These are phyloP conservation scores for Girardinichthys multiradiatus DNA, from an alignment of 2,113 vertebrate species.

Conservation along the genomic window DNA sequence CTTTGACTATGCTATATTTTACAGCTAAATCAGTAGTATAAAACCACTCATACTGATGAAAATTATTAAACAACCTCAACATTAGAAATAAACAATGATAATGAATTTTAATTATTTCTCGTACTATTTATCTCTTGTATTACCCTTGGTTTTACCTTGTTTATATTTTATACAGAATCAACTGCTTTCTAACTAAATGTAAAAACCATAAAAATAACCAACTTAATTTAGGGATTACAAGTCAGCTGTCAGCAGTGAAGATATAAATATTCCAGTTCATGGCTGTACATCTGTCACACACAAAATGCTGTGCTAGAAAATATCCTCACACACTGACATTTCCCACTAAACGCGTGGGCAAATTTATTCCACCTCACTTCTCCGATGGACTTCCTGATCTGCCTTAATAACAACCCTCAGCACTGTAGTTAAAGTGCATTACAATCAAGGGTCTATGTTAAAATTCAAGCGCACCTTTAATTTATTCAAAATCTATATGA, in stretches of 20 bases:
- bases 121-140: neutral
- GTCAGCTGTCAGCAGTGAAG: too few relatives aligned
- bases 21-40: neutral
- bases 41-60: neutral
- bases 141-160: neutral
- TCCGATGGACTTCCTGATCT: constrained; percentile 3
- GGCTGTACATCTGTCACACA: neutral
- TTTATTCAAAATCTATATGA: constrained; percentile 80
- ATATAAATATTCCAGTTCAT: neutral
- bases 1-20: neutral
- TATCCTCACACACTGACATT: neutral
- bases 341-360: constrained; percentile 4
- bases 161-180: neutral
- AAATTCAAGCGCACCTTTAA: constrained; percentile 54
- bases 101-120: too few relatives aligned
- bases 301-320: neutral
- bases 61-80: too few relatives aligned
- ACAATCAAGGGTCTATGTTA: constrained; percentile 11
- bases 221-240: neutral
- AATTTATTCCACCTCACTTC: neutral
- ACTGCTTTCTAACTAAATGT: neutral
- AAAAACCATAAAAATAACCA: neutral
- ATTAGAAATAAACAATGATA: too few relatives aligned
- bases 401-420: neutral
- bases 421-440: neutral